Conservation (phyloP, 2,888 invertebrate genomes). For the Muschampia plurimacula region DNA sequence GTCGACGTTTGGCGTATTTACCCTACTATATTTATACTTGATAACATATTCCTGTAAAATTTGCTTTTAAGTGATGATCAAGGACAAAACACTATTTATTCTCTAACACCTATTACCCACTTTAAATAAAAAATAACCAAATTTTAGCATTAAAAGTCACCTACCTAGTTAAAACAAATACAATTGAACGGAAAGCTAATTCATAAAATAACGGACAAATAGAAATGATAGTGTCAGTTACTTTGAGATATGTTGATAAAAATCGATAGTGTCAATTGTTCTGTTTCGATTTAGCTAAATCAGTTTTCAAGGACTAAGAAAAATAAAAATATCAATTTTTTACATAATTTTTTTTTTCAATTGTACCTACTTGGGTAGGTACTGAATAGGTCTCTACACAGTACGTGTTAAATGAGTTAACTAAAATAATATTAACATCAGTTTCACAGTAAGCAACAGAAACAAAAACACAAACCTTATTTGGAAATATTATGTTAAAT, state of each 20-base stretch:
- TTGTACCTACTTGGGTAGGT: not conserved
- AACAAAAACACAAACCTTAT: constrained; percentile 48
- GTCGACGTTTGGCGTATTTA: no score
- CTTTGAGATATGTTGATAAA: constrained; percentile 10
- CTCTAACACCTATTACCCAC: no score
- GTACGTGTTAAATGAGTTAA: not conserved
- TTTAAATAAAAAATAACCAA: no score
- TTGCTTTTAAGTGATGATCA: no score
- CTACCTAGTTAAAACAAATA: no score
- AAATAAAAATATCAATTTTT: not conserved
- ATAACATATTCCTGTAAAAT: no score
- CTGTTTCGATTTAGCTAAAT: constrained; percentile 11
- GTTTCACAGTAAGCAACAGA: not conserved
- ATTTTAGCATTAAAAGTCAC: no score
- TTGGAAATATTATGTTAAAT: constrained; percentile 37
- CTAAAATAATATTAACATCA: not conserved
- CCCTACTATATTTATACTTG: no score
- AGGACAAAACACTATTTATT: no score
- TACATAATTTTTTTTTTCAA: not conserved
- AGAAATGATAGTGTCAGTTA: constrained; percentile 24
- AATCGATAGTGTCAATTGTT: constrained; percentile 15
- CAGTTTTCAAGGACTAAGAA: not conserved
- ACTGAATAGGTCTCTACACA: not conserved
- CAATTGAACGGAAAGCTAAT: not conserved
- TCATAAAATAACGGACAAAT: constrained; percentile 4